Conservation (phyloP, 2,113 vertebrate genomes). For the Rhinoderma darwinii region DNA sequence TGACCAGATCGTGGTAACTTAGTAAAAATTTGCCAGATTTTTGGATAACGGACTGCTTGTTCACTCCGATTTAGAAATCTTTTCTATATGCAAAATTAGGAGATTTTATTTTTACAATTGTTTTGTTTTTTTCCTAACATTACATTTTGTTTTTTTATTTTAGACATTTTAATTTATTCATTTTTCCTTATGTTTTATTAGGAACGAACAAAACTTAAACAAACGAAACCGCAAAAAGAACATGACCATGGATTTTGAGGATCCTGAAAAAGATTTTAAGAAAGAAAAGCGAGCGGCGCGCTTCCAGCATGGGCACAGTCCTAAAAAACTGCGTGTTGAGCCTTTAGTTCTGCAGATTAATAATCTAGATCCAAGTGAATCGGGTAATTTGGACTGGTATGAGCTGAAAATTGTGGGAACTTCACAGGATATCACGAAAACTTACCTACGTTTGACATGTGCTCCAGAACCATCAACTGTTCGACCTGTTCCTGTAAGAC, state of each 20-base stretch:
- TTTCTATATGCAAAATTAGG: no score
- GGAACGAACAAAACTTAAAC: conserved; percentile 70
- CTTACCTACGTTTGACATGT: conserved; percentile 88
- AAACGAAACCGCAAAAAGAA: conserved; percentile 77
- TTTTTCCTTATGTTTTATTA: background rate
- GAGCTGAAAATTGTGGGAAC: conserved; percentile 90
- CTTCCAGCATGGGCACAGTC: conserved; percentile 78
- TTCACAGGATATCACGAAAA: conserved; percentile 87
- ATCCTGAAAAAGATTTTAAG: conserved; percentile 87
- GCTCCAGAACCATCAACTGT: conserved; percentile 88
- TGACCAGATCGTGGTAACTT: no score
- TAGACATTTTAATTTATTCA: no score
- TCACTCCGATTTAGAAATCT: no score
- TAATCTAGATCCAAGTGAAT: conserved; percentile 71
- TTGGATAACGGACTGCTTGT: no score
- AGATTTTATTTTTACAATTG: no score
- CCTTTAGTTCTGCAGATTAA: conserved; percentile 87
- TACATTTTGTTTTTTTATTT: no score
- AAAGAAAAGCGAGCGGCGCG: conserved; percentile 87
- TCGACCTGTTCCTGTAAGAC: conserved; percentile 81
- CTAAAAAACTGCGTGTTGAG: conserved; percentile 81
- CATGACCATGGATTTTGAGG: conserved; percentile 82
- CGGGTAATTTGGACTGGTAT: conserved; percentile 88
- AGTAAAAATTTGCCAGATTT: no score
- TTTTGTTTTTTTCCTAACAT: no score